These are phyloP conservation scores for Donacobius atricapilla DNA, from an alignment of 2,113 vertebrate genomes.

Conservation along the genomic window DNA sequence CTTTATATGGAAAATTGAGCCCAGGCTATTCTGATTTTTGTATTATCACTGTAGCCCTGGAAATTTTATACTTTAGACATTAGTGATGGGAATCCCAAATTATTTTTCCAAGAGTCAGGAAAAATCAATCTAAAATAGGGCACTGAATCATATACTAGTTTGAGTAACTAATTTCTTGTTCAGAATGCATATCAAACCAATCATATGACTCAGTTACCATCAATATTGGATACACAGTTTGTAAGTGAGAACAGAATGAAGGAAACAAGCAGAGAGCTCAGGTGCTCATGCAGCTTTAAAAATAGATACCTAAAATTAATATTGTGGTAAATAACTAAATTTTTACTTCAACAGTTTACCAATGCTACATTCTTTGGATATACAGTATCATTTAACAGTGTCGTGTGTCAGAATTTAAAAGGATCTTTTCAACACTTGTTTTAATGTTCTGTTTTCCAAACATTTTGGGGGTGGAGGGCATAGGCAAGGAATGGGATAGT, in stretches of 20 bases:
- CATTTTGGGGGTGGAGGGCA: not conserved
- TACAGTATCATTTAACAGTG: not conserved
- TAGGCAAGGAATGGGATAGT: not conserved
- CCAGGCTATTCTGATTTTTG: not conserved
- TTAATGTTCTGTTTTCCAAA: not conserved
- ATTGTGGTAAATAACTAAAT: not conserved
- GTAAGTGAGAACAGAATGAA: not conserved
- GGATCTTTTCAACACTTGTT: not conserved
- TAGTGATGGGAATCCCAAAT: not conserved
- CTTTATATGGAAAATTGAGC: not conserved
- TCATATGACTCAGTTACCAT: not conserved
- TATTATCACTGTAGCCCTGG: not conserved
- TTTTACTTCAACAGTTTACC: not conserved
- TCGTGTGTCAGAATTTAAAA: not conserved
- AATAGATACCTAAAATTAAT: not conserved
- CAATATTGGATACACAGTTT: not conserved
- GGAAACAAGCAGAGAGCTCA: not conserved
- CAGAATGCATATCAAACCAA: not conserved
- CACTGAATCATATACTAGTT: not conserved
- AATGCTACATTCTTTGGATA: not conserved
- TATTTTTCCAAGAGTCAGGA: not conserved
- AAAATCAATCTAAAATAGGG: not conserved
- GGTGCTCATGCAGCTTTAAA: not conserved
- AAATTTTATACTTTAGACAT: not conserved
- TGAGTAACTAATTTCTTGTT: not conserved